Evolutionary conservation across 1,140 invertebrate species (phyloP), one percentile per base, ranked within the genome.

Genomic region (Maconellicoccus hirsutus): DNA sequence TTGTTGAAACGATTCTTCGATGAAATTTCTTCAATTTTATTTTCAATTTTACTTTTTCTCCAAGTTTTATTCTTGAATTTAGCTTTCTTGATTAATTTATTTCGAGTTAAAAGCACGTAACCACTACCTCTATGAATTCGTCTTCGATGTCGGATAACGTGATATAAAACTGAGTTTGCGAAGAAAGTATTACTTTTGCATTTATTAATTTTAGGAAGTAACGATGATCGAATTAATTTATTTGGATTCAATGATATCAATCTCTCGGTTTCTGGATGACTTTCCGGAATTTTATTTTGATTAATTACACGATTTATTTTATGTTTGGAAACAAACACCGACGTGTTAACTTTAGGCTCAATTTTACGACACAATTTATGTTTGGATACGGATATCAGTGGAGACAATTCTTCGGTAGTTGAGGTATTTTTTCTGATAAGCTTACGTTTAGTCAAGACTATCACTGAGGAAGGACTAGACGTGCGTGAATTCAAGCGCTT

Each of bases 71-170:
- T 66, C 25, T 66, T 66, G 10, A 25, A 12, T 66, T 26, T 66
- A 25, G 25, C 61, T 10, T 16, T 66, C 61, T 26, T 66, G 22
- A 66, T 26, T 26, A 66, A 66, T 66, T 66, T 66, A 66, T 66
- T 66, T 23, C 61, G 21, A 25, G 61, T 25, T 8, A 66, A 26
- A 4, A 66, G 25, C 1, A 26, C 61, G 22, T 66, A 66, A 6
- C 61, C 25, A 23, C 22, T 25, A 8, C 61, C 61, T 16, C 22
- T 12, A 66, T 66, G 25, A 23, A 19, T 23, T 66, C 61, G 61
- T 66, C 61, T 22, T 66, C 61, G 21, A 66, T 66, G 19, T 66
- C 19, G 3, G 22, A 66, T 66, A 4, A 66, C 25, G 10, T 66
- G 10, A 8, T 23, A 66, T 4, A 66, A 16, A 2, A 66, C 61